Evolutionary conservation across 2,797 vertebrate genomes (phyloP).

Genomic region (Scolopax bukidnonensis): DNA sequence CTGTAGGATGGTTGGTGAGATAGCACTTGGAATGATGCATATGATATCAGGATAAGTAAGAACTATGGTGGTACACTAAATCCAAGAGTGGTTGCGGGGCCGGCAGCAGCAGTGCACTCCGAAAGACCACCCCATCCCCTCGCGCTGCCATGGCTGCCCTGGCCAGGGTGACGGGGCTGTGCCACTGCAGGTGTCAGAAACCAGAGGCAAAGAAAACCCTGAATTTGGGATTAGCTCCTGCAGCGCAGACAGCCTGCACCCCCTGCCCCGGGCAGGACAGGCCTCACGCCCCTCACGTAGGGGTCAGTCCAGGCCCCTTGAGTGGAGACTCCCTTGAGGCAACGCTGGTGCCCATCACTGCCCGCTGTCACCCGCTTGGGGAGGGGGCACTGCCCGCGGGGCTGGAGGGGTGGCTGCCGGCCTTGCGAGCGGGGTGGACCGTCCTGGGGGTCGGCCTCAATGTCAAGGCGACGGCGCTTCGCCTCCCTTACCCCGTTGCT

Average conservation of each 20-base stretch:
- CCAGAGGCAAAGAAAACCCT: background rate
- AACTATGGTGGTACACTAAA: fast-evolving
- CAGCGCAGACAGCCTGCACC: no score
- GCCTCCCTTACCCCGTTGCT: background rate
- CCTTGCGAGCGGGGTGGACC: no score
- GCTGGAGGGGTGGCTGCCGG: no score
- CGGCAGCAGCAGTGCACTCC: fast-evolving
- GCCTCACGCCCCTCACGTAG: background rate
- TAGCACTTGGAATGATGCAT: fast-evolving
- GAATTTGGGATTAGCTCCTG: background rate
- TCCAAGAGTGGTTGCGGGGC: fast-evolving
- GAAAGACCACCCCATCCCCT: background rate
- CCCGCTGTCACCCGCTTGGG: background rate
- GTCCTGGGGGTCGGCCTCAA: background rate
- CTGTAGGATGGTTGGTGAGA: background rate
- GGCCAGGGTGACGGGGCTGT: background rate
- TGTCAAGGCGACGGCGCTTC: no score
- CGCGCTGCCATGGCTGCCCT: background rate
- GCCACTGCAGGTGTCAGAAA: background rate
- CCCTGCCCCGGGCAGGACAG: no score
- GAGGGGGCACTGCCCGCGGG: no score
- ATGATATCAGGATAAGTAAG: fast-evolving
- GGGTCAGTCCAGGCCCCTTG: background rate
- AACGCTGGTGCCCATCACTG: background rate
- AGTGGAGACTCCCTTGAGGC: background rate